Base-by-base conservation (phyloP, 2,113 vertebrate species). In the Neogale vison region DNA sequence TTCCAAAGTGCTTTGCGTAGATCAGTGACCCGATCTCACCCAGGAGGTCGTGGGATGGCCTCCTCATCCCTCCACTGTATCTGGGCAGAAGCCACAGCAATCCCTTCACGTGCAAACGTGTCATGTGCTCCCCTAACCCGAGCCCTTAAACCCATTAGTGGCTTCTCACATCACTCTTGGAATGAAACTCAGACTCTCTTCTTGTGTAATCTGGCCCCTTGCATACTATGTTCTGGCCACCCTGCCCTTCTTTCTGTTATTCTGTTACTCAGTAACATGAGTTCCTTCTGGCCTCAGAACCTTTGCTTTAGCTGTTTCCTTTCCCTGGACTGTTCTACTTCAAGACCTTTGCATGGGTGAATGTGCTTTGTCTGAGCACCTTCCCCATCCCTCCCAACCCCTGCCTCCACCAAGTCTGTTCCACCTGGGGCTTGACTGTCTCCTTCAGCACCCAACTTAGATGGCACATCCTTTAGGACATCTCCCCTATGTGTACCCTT, bases 261-360 rank as follows among this genome's bases (percentile, higher is more conserved):
- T 82, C 50, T 47, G 42, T 29, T 77, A 76, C 74, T 77, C 13
- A 34, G n/a, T 13, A 15, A 4, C 11, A 23, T 6, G 74, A 15
- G 42, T 7, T 17, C 31, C 20, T 55, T 36, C 47, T 0, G 4
- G 74, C 14, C 12, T 47, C 45, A 31, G 31, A 45, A 7, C 45
- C 61, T 97, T 69, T 14, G 63, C 13, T 67, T 34, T 36, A 20
- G 10, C 23, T 9, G 6, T 42, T 31, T 26, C 79, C 29, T 63
- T 39, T 7, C 36, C 24, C 57, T 2, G 39, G 50, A 6, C 39
- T 12, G 26, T 50, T 52, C 18, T 20, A 1, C 61, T 7, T 17
- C 50, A 4, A 34, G 21, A 26, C 10, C 0, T 14, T 77, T 9
- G 3, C 17, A 17, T 0, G 11, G 18, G 13, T 1, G 24, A 31